These are phyloP conservation scores for Eidolon dupreanum DNA, from an alignment of 2,797 vertebrate species.

Conservation along the genomic window DNA sequence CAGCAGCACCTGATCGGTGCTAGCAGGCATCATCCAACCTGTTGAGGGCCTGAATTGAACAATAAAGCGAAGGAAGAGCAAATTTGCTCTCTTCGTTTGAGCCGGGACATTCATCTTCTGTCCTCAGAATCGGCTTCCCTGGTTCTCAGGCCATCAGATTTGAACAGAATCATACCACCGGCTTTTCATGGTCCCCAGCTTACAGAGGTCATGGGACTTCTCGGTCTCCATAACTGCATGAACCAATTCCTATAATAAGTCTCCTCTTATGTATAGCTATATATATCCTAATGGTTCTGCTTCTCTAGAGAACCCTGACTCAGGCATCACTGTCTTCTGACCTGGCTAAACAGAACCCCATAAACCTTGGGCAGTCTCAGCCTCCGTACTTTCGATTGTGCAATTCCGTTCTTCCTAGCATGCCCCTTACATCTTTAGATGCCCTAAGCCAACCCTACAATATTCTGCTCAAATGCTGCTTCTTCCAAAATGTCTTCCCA, in stretches of 20 bases:
- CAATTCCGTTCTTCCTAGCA: not conserved
- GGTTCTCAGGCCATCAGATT: not conserved
- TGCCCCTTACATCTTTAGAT: not conserved
- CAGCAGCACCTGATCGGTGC: not conserved
- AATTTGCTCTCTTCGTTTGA: not conserved
- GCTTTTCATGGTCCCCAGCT: not conserved
- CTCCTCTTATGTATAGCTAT: not conserved
- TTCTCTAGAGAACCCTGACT: not conserved
- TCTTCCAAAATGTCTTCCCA: not conserved
- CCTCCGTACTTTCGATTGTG: not conserved
- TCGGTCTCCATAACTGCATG: fast-evolving
- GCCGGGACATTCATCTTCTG: not conserved
- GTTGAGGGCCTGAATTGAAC: not conserved
- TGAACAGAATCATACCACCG: not conserved
- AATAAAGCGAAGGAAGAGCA: not conserved
- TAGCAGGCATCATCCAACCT: fast-evolving
- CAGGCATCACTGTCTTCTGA: not conserved
- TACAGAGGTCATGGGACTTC: not conserved
- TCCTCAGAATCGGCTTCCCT: not conserved
- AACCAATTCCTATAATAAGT: not conserved
- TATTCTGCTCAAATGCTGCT: not conserved
- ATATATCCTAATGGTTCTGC: not conserved
- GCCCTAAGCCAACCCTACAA: not conserved
- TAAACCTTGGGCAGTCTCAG: not conserved
- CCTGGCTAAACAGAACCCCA: not conserved